Percentiles rank a stretch among this genome's conserved stretches.
Conservation (phyloP, 2,113 vertebrate species). For the Athene cunicularia region DNA sequence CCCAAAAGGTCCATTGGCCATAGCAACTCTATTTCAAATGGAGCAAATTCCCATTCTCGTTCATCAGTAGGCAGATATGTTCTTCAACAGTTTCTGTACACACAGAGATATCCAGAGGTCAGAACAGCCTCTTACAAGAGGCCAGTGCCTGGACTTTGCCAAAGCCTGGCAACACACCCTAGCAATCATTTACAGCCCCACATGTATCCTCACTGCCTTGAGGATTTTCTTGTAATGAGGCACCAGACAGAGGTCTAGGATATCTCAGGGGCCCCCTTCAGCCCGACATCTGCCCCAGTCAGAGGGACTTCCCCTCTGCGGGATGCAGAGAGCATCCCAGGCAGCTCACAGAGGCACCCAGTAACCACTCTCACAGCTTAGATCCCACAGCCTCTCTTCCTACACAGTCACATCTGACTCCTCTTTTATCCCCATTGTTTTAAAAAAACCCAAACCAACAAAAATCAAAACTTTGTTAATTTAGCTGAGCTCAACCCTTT, state of each 20-base stretch:
- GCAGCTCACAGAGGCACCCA: not conserved
- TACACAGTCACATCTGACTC: not conserved
- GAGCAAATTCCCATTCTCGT: not conserved
- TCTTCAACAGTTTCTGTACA: not conserved
- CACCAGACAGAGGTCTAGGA: rapidly evolving
- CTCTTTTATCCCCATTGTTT: not conserved
- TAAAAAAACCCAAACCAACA: not conserved
- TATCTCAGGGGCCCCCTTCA: not conserved
- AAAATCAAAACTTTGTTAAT: not conserved
- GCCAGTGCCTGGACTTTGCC: not conserved
- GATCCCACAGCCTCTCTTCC: not conserved
- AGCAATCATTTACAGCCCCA: not conserved
- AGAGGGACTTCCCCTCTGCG: not conserved
- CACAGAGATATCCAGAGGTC: not conserved
- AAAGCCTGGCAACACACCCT: not conserved
- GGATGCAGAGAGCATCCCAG: not conserved
- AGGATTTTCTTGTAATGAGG: not conserved
- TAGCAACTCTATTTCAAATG: not conserved
- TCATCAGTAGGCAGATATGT: not conserved
- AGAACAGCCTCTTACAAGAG: not conserved
- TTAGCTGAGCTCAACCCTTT: not conserved
- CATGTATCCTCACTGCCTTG: not conserved
- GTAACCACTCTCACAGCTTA: not conserved
- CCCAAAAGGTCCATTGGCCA: not conserved
- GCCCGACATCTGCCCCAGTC: not conserved